Evolutionary conservation across 2,113 vertebrate species (phyloP).

Genomic region (Muntiacus reevesi): DNA sequence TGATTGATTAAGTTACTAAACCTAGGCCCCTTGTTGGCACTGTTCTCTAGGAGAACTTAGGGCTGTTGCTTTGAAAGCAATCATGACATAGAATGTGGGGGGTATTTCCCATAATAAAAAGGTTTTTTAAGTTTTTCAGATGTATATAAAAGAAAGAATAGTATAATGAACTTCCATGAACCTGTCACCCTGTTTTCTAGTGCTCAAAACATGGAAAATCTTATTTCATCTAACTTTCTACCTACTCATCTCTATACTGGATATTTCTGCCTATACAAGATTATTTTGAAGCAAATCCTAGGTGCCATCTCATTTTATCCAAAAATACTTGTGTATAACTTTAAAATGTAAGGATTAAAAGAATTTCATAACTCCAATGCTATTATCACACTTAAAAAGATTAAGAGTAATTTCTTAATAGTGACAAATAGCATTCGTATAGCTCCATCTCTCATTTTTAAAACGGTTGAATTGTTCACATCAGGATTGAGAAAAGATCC

Average conservation of each 20-base stretch:
- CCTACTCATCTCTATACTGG: neutral
- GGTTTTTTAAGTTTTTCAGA: neutral
- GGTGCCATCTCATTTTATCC: neutral
- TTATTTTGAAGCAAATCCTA: conserved; percentile 1
- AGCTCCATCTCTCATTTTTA: neutral
- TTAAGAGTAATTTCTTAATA: neutral
- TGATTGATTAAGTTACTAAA: neutral
- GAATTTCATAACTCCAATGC: neutral
- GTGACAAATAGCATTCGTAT: neutral
- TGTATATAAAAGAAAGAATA: neutral
- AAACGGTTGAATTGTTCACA: neutral
- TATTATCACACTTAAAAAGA: neutral
- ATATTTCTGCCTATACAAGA: neutral
- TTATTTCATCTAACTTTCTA: neutral
- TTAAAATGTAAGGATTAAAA: conserved; percentile 21
- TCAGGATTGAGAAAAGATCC: neutral
- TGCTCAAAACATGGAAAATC: neutral
- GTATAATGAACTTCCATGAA: neutral
- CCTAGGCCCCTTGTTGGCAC: neutral
- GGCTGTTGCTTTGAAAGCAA: neutral
- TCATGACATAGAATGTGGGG: neutral
- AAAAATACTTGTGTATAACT: neutral
- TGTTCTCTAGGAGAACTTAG: neutral
- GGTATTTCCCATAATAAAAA: neutral
- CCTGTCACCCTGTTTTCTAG: neutral